phyloP scores from a whole-genome alignment of 2,888 invertebrate genomes.

The Amaurobius ferox region DNA sequence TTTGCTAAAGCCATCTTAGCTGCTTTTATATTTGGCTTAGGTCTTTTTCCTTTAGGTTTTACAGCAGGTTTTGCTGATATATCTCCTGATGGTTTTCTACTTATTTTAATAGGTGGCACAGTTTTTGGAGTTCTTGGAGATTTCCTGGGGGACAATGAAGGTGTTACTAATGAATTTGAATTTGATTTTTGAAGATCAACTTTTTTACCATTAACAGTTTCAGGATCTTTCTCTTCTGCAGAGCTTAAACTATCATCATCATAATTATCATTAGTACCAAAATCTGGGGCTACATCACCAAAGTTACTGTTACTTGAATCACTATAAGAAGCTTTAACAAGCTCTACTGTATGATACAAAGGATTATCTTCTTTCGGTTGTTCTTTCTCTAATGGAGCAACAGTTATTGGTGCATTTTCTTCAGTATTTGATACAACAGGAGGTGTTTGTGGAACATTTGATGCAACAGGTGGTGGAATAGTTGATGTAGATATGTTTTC shows the following conservation, averaged over 20 bases:
- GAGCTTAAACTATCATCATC: neutral
- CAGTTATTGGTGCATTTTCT: slow-evolving; percentile 35
- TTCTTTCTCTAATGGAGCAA: slow-evolving; percentile 35
- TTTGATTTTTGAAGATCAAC: slow-evolving; percentile 30
- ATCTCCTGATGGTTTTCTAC: slow-evolving; percentile 14
- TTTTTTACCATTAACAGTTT: neutral
- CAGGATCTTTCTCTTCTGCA: neutral
- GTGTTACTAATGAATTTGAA: neutral
- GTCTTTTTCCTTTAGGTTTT: neutral
- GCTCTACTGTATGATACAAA: neutral
- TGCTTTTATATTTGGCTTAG: neutral
- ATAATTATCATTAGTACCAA: neutral
- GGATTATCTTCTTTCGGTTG: neutral
- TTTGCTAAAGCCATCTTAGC: neutral
- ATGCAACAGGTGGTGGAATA: slow-evolving; percentile 76
- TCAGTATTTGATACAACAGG: neutral
- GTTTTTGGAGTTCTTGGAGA: neutral
- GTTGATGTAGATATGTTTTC: slow-evolving; percentile 75
- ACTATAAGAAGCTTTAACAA: neutral
- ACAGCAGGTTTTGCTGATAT: neutral
- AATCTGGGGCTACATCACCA: slow-evolving; percentile 11
- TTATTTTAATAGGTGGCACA: slow-evolving; percentile 30
- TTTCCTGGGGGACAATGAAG: neutral
- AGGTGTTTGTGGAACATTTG: slow-evolving; percentile 70
- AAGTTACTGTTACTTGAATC: neutral